Percentiles rank a stretch among this genome's conserved stretches.
Conservation (phyloP, 2,888 invertebrate species). For the Ochlodes sylvanus region DNA sequence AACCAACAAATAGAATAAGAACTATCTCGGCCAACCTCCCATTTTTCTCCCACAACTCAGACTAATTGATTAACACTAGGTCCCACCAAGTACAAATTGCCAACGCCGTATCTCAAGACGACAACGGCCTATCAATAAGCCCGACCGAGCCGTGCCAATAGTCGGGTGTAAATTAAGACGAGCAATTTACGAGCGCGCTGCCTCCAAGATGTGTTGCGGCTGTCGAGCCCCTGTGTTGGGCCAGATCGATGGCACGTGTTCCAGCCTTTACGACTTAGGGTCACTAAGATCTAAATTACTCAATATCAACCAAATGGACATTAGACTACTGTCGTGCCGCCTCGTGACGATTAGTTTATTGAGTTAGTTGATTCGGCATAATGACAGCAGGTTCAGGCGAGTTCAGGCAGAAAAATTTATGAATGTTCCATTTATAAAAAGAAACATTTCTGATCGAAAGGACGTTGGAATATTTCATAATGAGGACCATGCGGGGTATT, state of each 20-base stretch:
- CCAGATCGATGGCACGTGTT: conserved; percentile 33
- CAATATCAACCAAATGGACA: conserved; percentile 15
- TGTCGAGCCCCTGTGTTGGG: conserved; percentile 23
- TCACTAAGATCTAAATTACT: conserved; percentile 14
- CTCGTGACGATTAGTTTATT: conserved; percentile 3
- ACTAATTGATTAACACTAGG: conserved; percentile 57
- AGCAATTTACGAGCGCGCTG: conserved; percentile 49
- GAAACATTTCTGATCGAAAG: too few species aligned
- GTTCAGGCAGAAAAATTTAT: too few species aligned
- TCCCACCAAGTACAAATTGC: conserved; percentile 62
- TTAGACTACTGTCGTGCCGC: conserved; percentile 11
- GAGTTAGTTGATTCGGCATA: too few species aligned
- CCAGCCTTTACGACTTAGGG: conserved; percentile 26
- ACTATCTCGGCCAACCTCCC: conserved; percentile 8
- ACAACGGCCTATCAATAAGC: conserved; percentile 79
- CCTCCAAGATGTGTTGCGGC: conserved; percentile 43
- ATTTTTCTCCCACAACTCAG: conserved; percentile 44
- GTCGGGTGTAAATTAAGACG: conserved; percentile 51
- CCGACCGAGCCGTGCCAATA: conserved; percentile 45
- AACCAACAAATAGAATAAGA: not conserved
- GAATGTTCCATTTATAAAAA: too few species aligned
- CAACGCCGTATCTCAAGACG: conserved; percentile 69
- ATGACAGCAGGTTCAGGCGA: too few species aligned
- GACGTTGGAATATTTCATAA: too few species aligned
- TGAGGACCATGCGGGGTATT: too few species aligned